A percentile compares a stretch with the other conserved stretches of the same genome.
phyloP scores from a whole-genome alignment of 2,797 vertebrate species.

The Melanotaenia parkinsoni region DNA sequence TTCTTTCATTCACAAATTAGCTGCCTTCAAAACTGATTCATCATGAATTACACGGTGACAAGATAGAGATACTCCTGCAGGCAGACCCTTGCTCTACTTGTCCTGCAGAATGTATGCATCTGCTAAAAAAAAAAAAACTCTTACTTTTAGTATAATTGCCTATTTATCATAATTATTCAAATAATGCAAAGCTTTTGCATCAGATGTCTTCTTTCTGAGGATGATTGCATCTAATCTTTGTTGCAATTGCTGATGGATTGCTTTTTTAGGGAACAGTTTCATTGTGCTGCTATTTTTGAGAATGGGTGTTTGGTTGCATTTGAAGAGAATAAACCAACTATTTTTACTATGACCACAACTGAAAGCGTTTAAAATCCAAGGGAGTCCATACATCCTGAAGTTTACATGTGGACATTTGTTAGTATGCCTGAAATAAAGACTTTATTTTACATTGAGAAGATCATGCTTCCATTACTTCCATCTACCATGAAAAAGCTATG shows the following conservation, averaged over 20 bases:
- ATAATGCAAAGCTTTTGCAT: background rate
- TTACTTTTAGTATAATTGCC: background rate
- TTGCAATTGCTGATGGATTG: background rate
- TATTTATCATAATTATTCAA: background rate
- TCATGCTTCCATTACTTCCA: background rate
- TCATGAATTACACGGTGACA: constrained; percentile 24
- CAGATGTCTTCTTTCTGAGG: background rate
- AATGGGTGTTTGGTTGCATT: background rate
- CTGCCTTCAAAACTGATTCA: constrained; percentile 40
- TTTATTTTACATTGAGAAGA: constrained; percentile 23
- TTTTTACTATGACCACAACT: background rate
- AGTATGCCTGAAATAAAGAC: constrained; percentile 19
- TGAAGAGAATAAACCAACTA: background rate
- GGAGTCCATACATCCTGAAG: background rate
- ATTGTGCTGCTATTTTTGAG: background rate
- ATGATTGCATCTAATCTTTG: background rate
- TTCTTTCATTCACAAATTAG: constrained; percentile 67
- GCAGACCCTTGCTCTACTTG: background rate
- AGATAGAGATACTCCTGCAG: constrained; percentile 15
- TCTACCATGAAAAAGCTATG: constrained; percentile 7
- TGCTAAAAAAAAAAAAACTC: background rate
- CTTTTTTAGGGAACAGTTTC: background rate
- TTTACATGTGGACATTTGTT: background rate
- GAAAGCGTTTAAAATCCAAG: background rate
- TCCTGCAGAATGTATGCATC: background rate